Percentiles rank a stretch among this genome's conserved stretches.
These are phyloP conservation scores for Volucella bombylans DNA, from an alignment of 2,888 invertebrate species.

Conservation along the genomic window DNA sequence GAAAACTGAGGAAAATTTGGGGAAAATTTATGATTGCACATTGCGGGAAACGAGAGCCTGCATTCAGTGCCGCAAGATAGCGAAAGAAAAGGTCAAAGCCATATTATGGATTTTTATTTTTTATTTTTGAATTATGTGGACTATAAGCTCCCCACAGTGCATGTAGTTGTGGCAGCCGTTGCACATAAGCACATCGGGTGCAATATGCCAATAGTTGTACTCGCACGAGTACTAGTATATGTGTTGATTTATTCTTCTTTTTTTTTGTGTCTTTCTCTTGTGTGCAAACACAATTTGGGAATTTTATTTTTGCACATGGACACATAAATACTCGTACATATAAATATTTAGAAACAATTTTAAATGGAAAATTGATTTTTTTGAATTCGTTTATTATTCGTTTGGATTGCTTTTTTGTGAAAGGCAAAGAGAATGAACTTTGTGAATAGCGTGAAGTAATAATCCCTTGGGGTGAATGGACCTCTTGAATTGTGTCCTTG, in stretches of 20 bases:
- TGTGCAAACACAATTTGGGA: constrained; percentile 10
- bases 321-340: neutral
- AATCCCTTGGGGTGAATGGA: constrained; percentile 59
- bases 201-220: neutral
- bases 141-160: constrained; percentile 32
- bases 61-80: constrained; percentile 75
- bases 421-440: constrained; percentile 52
- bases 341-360: neutral
- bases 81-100: constrained; percentile 73
- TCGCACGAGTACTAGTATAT: constrained; percentile 27
- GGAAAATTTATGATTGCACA: constrained; percentile 74
- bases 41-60: constrained; percentile 75
- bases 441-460: constrained; percentile 46
- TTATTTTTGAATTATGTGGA: neutral
- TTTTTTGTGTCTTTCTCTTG: neutral
- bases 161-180: constrained; percentile 7
- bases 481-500: constrained; percentile 23
- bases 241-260: constrained; percentile 10
- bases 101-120: constrained; percentile 59
- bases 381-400: neutral
- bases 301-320: constrained; percentile 40
- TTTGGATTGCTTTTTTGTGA: constrained; percentile 6
- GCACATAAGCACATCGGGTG: constrained; percentile 11
- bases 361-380: constrained; percentile 39
- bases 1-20: constrained; percentile 66